A percentile compares a stretch with the other conserved stretches of the same genome.
These are phyloP conservation scores for Pontoporia blainvillei DNA, from an alignment of 2,113 vertebrate genomes.

Conservation along the genomic window DNA sequence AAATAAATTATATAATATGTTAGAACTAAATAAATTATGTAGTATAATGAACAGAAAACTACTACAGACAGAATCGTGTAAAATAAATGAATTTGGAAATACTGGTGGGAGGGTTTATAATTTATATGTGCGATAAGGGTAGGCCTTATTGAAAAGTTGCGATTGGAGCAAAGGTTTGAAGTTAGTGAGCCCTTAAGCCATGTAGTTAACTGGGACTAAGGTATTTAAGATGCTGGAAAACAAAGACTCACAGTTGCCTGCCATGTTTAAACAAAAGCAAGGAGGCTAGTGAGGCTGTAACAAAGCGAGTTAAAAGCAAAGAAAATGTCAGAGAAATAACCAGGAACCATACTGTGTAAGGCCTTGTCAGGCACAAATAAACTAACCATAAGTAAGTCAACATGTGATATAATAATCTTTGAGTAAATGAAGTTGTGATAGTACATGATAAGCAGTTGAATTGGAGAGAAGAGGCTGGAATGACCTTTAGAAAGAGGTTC, in stretches of 20 bases:
- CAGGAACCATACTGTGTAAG: not conserved
- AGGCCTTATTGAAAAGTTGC: not conserved
- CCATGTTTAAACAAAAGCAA: not conserved
- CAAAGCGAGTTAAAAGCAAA: not conserved
- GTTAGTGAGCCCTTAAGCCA: not conserved
- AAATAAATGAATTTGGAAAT: not conserved
- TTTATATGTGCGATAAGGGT: not conserved
- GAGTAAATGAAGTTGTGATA: not conserved
- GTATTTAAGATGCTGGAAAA: not conserved
- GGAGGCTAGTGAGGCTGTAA: not conserved
- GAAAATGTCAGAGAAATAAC: not conserved
- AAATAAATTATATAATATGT: not conserved
- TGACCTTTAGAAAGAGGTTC: not conserved
- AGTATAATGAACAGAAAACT: not conserved
- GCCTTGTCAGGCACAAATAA: not conserved
- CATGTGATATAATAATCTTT: not conserved
- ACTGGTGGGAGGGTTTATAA: not conserved
- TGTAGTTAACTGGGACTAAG: not conserved
- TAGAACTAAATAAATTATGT: not conserved
- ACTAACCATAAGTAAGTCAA: not conserved
- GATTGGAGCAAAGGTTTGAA: not conserved
- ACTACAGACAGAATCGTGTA: not conserved
- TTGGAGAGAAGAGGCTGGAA: not conserved
- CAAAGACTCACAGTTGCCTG: not conserved
- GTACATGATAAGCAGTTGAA: not conserved